phyloP scores from a whole-genome alignment of 1,140 invertebrate species.

The Pseudomyrmex concolor region DNA sequence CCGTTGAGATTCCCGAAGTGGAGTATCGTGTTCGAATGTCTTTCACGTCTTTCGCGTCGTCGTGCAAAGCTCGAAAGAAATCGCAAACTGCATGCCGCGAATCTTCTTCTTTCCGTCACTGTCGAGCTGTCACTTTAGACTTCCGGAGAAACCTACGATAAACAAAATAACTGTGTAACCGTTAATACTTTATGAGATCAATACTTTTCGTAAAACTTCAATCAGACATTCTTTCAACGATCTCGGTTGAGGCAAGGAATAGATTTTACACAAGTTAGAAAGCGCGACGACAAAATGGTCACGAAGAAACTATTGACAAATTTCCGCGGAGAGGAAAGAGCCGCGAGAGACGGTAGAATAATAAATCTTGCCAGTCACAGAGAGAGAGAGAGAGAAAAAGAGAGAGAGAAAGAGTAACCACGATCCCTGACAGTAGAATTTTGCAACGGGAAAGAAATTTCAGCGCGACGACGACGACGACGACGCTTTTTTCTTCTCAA shows the following conservation, averaged over 20 bases:
- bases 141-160: background rate
- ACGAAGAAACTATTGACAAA: conserved; percentile 25
- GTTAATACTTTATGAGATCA: too few species aligned
- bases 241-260: background rate
- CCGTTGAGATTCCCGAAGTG: conserved; percentile 71
- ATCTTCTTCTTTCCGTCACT: conserved; percentile 23
- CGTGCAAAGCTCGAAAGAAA: conserved; percentile 41
- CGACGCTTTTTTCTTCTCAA: conserved; percentile 48
- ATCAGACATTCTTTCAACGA: background rate
- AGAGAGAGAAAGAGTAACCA: background rate
- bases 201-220: too few species aligned
- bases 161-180: conserved; percentile 15
- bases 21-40: conserved; percentile 76
- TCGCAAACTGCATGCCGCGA: conserved; percentile 25
- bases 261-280: background rate
- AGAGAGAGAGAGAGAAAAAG: too few species aligned
- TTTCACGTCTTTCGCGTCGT: conserved; percentile 39
- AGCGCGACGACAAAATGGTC: conserved; percentile 5
- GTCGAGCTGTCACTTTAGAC: conserved; percentile 26
- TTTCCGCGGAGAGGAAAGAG: conserved; percentile 8
- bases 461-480: conserved; percentile 50
- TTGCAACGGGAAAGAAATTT: conserved; percentile 61
- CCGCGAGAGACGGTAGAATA: conserved; percentile 16
- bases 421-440: conserved; percentile 45
- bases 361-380: conserved; percentile 46